These are phyloP conservation scores for Chelonoidis abingdonii DNA, from an alignment of 2,113 vertebrate species.

Conservation along the genomic window DNA sequence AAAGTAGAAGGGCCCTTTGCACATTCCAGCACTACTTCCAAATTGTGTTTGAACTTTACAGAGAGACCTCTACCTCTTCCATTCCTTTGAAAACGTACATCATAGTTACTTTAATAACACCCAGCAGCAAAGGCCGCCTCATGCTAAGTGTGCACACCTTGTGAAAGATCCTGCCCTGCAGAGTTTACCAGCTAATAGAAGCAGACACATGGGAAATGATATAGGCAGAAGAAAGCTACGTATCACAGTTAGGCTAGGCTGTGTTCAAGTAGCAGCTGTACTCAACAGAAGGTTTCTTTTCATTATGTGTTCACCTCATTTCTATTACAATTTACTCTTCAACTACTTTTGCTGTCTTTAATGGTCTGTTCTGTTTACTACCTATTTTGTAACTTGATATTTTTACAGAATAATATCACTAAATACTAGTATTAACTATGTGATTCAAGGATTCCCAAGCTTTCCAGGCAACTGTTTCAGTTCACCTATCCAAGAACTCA, in stretches of 20 bases:
- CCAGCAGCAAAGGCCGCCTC: too few relatives aligned
- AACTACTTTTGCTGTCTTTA: background rate
- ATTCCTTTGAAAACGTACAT: background rate
- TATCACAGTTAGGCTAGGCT: background rate
- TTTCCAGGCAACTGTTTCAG: background rate
- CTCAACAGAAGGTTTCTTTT: background rate
- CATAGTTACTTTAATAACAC: background rate
- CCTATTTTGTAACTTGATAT: background rate
- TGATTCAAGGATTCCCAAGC: background rate
- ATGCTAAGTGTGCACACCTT: background rate
- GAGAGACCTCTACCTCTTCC: background rate
- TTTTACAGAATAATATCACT: background rate
- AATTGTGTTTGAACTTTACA: background rate
- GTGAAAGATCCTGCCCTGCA: background rate
- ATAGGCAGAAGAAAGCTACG: background rate
- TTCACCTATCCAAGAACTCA: background rate
- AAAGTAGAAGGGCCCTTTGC: background rate
- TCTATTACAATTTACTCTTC: background rate
- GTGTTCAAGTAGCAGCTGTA: background rate
- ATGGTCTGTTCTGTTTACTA: background rate
- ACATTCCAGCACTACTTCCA: background rate
- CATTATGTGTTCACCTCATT: accelerated
- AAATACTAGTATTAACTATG: background rate
- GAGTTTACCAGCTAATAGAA: background rate
- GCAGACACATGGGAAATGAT: background rate